Evolutionary conservation across 2,113 vertebrate genomes (phyloP), one percentile per base, ranked within the genome.

Genomic region (Cynoglossus semilaevis): DNA sequence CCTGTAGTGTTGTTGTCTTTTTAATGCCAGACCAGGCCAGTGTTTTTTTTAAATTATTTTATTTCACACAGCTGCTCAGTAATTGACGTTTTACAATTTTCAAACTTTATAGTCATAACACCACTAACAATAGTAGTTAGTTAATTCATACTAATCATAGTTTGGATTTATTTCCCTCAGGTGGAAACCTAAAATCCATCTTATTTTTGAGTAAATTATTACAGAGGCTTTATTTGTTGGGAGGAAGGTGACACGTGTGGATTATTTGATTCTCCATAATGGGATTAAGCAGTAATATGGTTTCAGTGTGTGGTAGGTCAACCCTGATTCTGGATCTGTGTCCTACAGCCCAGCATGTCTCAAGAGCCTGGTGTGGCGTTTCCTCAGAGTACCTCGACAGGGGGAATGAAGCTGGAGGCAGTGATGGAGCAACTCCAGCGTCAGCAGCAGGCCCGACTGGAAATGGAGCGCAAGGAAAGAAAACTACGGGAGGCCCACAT

Each of bases 341-440:
- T 52, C 59, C 59, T 14, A 53, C 90, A 95, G 93, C 89, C 93
- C 82, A 87, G 78, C 67, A 84, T 91, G 82, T 78, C 88, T 78
- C 91, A 91, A 70, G 91, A 91, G 82, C 89, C 89, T 76, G 70
- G 90, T 55, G 84, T 87, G 72, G 91, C 86, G 70, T 90, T 87
- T 72, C 85, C 86, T 78, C 92, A 94, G 92, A 93, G 87, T 87
- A 68, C 85, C 62, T 69, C 85, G 0, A 84, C 65, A 64, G 92
- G 89, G 85, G 92, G 88, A n/a, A 89, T 97, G 93, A 97, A 93
- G 85, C 87, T 94, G 50, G 88, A 94, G 77, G 93, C 94, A 1
- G 92, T 93, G 58, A 95, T 99, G 88, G 96, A 98, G 83, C 94
- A 96, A 73, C 91, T 94, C 74, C 95, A 95, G 58, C 93, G 92